Base-by-base conservation (phyloP, 2,888 invertebrate species). In the Oscheius onirici region DNA sequence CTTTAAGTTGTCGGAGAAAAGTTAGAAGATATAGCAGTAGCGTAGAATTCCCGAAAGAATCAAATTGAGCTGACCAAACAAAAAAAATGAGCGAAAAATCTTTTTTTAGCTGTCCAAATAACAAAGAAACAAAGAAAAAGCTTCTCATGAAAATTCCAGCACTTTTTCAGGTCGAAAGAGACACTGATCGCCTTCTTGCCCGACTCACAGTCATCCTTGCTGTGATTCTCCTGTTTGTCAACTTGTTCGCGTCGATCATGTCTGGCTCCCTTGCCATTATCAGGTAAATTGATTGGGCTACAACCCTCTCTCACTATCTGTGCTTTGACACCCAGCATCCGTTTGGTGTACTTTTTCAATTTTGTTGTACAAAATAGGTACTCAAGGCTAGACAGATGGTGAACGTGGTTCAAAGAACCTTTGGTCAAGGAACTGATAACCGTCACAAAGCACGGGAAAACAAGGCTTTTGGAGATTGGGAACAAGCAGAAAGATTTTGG, bases 211-310 rank as follows among this genome's bases (percentile, higher is more conserved):
- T 86, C 41, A 68, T 63, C 15, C 61, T 86, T 43, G 87, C 87
- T 69, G 44, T 87, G 8, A 55, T 77, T 6, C 72, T 87, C 26
- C 66, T 87, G 40, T 78, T 76, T 41, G 81, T 78, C 2, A 87
- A 87, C 73, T 70, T 86, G 2, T 85, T 87, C 2, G 90, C 90
- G 3, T 87, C 89, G 3, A 83, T 85, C 3, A 57, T 90, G 57
- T 89, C 90, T 2, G 89, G 88, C 10, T 90, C 90, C 22, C 86
- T 90, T 17, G 87, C 90, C 3, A 88, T 90, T 68, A 88, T 90
- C 63, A 89, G 89, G 72, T 89, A 86, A 69, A 82, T 88, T 11
- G 11, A 51, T 51, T 22, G 24, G 46, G n/a, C 46, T 46, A 20
- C 43, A 46, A 10, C 46, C 46, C 13, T 3, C 46, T 46, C 13